Conservation (phyloP, 1,140 invertebrate genomes). For the Cryptotermes secundus region DNA sequence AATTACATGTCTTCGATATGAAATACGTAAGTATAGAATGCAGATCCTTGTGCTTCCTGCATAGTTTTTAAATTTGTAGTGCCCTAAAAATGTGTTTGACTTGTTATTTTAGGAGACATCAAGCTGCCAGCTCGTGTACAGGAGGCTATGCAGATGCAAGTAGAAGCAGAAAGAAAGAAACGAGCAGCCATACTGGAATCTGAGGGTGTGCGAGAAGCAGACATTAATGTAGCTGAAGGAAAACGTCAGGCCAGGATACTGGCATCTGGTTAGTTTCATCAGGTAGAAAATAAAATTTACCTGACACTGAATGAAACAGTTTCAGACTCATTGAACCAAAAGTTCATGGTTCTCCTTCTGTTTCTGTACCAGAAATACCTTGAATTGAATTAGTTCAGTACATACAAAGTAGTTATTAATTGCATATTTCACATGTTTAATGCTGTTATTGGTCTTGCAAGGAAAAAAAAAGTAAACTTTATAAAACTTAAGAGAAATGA, state of each 20-base stretch:
- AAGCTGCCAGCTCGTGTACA: conserved; percentile 89
- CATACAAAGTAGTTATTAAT: no score
- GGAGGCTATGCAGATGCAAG: conserved; percentile 99
- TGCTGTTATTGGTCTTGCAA: no score
- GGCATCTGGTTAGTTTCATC: conserved; percentile 69
- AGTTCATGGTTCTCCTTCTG: no score
- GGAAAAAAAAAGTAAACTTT: no score
- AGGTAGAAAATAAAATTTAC: no score
- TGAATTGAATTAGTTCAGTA: no score
- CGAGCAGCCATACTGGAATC: conserved; percentile 96
- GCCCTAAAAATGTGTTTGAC: not conserved
- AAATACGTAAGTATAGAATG: conserved; percentile 81
- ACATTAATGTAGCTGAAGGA: conserved; percentile 97
- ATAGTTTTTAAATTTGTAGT: not conserved
- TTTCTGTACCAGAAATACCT: no score
- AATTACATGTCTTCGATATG: conserved; percentile 94
- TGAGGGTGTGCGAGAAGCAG: conserved; percentile 90
- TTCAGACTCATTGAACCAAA: no score
- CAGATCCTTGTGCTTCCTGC: not conserved
- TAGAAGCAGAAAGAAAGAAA: conserved; percentile 96
- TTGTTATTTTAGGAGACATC: conserved; percentile 73
- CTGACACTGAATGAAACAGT: no score
- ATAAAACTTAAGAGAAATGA: no score
- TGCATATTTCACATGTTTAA: no score
- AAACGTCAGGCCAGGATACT: conserved; percentile 89